Evolutionary conservation across 1,140 invertebrate genomes (phyloP).

Genomic region (Dreissena rostriformis): DNA sequence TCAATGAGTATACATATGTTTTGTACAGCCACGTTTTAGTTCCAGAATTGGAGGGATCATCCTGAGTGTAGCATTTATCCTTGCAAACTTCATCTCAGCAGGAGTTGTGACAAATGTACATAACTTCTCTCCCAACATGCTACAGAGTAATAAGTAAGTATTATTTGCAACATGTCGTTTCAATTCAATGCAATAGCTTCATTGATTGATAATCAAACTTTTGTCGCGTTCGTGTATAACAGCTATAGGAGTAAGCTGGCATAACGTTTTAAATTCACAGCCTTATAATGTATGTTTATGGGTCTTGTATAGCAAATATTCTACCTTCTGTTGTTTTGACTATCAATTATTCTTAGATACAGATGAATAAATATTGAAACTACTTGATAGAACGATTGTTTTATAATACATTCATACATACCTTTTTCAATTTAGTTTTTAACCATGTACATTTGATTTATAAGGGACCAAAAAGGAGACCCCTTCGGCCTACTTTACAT

Average conservation of each 20-base stretch:
- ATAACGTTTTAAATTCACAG: not conserved
- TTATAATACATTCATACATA: no score
- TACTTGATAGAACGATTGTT: no score
- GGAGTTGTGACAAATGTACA: constrained; percentile 41
- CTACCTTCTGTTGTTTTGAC: not conserved
- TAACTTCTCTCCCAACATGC: constrained; percentile 33
- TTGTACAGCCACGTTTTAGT: not conserved
- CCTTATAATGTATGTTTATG: not conserved
- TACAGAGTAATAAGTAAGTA: constrained; percentile 14
- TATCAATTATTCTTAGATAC: not conserved
- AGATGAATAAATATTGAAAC: no score
- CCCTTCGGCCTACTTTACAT: not conserved
- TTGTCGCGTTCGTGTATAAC: no score
- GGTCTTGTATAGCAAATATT: not conserved
- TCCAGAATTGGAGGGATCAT: constrained; percentile 35
- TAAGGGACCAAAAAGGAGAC: no score
- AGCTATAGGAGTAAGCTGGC: not conserved
- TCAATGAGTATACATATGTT: no score
- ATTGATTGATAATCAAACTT: no score
- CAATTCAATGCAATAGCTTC: no score
- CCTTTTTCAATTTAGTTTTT: no score
- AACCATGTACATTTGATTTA: no score
- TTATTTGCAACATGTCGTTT: not conserved
- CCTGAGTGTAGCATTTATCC: constrained; percentile 1
- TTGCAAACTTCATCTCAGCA: constrained; percentile 32